A percentile compares a stretch with the other conserved stretches of the same genome.
Evolutionary conservation across 1,140 invertebrate species (phyloP).

Genomic region (Caenorhabditis briggsae): DNA sequence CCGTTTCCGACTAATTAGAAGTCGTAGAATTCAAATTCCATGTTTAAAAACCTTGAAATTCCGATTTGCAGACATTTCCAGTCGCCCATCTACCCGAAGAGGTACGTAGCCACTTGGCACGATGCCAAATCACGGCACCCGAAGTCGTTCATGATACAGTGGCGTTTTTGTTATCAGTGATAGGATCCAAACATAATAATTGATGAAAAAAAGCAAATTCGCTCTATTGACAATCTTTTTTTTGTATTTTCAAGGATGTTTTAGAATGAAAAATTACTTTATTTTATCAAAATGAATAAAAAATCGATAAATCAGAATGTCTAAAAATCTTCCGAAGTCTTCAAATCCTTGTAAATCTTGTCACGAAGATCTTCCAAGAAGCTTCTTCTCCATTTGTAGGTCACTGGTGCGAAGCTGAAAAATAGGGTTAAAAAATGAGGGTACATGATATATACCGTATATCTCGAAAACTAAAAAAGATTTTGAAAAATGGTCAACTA

Average conservation of each 20-base stretch:
- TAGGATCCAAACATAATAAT: constrained; percentile 32
- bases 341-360: neutral
- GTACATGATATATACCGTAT: no score
- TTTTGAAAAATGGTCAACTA: no score
- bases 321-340: no score
- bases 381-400: constrained; percentile 55
- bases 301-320: no score
- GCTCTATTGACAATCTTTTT: no score
- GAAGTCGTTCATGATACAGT: constrained; percentile 40
- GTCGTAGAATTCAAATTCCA: no score
- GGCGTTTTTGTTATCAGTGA: constrained; percentile 18
- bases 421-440: neutral
- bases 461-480: no score
- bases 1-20: no score
- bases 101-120: constrained; percentile 24
- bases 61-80: constrained; percentile 5
- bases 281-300: no score
- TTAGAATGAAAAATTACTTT: neutral
- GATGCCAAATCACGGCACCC: constrained; percentile 15
- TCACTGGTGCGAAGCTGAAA: constrained; percentile 60
- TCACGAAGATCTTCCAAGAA: no score
- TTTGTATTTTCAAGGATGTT: neutral
- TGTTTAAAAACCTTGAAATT: neutral
- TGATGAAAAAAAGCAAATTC: neutral
- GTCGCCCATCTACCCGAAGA: constrained; percentile 30